phyloP scores from a whole-genome alignment of 30 jellyfish, hydroid and myxozoan species.

The Hydra vulgaris region DNA sequence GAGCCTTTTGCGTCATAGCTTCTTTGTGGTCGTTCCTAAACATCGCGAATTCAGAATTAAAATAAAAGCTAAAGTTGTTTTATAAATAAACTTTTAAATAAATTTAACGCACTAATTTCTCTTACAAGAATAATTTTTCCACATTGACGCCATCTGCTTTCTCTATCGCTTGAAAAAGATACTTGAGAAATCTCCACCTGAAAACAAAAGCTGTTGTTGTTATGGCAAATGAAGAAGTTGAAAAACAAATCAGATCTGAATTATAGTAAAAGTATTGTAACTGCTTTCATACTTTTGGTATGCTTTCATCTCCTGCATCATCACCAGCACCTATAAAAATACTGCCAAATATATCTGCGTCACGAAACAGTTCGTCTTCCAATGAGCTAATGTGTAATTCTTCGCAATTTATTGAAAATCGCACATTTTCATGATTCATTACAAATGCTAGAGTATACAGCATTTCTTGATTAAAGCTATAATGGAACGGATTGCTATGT shows the following conservation, averaged over 20 bases:
- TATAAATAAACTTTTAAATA: no score
- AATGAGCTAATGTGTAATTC: conserved; percentile 36
- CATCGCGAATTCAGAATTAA: no score
- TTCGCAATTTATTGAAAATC: conserved; percentile 42
- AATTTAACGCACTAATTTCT: no score
- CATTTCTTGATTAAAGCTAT: conserved; percentile 36
- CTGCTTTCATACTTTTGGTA: conserved; percentile 2
- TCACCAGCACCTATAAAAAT: conserved; percentile 81
- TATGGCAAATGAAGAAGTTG: no score
- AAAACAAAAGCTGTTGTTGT: neutral
- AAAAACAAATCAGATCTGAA: no score
- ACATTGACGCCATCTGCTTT: neutral
- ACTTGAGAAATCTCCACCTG: conserved; percentile 15
- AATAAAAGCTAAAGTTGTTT: no score
- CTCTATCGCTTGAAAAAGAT: conserved; percentile 1
- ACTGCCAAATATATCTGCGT: conserved; percentile 72
- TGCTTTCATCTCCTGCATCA: conserved; percentile 44
- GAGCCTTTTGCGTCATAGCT: no score
- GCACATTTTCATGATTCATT: conserved; percentile 25
- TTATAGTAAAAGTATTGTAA: neutral
- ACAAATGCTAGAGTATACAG: conserved; percentile 70
- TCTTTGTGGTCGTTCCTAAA: no score
- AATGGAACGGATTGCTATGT: conserved; percentile 36
- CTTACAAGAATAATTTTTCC: conserved; percentile 14
- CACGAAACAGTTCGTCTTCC: conserved; percentile 7